A percentile compares a stretch with the other conserved stretches of the same genome.
Conservation (phyloP, 2,113 vertebrate species). For the Rynchops niger region DNA sequence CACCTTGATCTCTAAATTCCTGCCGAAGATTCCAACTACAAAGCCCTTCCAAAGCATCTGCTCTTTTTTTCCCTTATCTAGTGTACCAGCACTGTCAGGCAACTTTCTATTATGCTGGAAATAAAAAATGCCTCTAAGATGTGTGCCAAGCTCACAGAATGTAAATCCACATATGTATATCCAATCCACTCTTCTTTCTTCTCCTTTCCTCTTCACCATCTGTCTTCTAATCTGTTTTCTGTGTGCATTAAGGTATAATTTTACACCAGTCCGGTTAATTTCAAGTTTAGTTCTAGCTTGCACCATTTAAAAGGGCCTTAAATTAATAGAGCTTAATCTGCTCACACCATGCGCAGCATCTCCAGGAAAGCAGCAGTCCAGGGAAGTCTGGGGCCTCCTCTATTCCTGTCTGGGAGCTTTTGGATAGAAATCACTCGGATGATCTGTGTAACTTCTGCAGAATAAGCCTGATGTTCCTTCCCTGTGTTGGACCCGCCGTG, state of each 20-base stretch:
- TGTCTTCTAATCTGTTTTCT: conserved; percentile 58
- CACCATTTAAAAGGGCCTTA: background rate
- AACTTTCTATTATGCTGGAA: conserved; percentile 51
- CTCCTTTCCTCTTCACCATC: conserved; percentile 37
- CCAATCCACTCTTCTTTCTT: conserved; percentile 35
- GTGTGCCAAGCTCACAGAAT: conserved; percentile 56
- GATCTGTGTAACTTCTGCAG: background rate
- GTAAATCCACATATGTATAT: conserved; percentile 57
- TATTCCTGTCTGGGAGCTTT: background rate
- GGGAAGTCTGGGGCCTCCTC: background rate
- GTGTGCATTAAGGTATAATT: conserved; percentile 50
- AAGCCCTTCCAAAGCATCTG: conserved; percentile 51
- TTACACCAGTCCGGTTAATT: conserved; percentile 29
- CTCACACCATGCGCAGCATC: background rate
- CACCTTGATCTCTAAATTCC: conserved; percentile 56
- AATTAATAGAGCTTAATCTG: conserved; percentile 19
- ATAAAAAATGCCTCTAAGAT: conserved; percentile 46
- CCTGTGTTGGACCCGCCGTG: background rate
- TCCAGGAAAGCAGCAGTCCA: background rate
- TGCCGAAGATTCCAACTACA: background rate
- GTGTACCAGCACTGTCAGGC: conserved; percentile 31
- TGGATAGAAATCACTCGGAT: background rate
- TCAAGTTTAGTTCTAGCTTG: conserved; percentile 1
- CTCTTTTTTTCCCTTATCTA: conserved; percentile 13
- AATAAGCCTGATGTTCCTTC: background rate